phyloP scores from a whole-genome alignment of 37 sponge, comb jelly and placozoan genomes.

The Halichondria panicea region DNA sequence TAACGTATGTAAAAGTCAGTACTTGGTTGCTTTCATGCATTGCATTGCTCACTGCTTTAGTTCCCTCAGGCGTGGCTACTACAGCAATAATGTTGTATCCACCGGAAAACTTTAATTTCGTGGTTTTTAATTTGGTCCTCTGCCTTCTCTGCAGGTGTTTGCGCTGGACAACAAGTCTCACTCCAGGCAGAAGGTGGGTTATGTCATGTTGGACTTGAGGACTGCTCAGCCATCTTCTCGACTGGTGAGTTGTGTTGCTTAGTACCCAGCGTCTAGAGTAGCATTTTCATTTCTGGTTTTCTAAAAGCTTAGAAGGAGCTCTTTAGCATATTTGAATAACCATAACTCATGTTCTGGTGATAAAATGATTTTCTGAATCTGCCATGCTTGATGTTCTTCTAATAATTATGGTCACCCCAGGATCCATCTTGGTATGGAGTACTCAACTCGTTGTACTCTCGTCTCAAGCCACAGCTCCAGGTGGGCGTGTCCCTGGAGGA shows the following conservation, averaged over 20 bases:
- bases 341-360: not conserved
- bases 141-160: slow-evolving; percentile 36
- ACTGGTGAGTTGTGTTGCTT: not conserved
- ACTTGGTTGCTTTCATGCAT: not conserved
- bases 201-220: slow-evolving; percentile 88
- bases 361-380: not conserved
- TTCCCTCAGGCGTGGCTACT: too few relatives aligned
- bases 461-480: slow-evolving; percentile 68
- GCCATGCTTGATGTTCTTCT: too few relatives aligned
- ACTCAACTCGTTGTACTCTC: slow-evolving; percentile 50
- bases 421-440: slow-evolving; percentile 59
- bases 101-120: not conserved
- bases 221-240: slow-evolving; percentile 23
- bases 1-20: not conserved
- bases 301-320: not conserved
- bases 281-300: not conserved
- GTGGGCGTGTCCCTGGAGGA: slow-evolving; percentile 65
- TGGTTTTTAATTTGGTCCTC: not conserved
- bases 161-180: slow-evolving; percentile 44
- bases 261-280: too few relatives aligned
- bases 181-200: slow-evolving; percentile 64
- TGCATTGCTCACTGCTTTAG: too few relatives aligned
- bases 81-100: too few relatives aligned
- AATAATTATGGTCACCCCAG: too few relatives aligned
- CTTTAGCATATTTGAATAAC: not conserved